Evolutionary conservation across 1,140 invertebrate genomes (phyloP), one percentile per base, ranked within the genome.

Genomic region (Drosophila mojavensis): DNA sequence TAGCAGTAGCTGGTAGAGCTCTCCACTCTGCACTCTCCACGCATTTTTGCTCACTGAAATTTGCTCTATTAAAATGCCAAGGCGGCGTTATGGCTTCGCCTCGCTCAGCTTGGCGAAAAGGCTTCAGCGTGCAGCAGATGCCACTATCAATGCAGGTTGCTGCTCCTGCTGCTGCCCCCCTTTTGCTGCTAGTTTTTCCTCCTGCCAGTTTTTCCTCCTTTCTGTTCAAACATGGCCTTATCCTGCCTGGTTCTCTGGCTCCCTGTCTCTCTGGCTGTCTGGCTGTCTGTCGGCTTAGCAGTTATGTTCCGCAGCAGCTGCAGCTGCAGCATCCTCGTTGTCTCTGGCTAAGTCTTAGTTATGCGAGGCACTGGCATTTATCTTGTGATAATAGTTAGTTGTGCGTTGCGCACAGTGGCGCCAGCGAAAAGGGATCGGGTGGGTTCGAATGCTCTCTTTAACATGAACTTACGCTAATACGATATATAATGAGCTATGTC

Each of bases 41-140:
- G 65, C 47, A 65, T 75, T 75, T 62, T 48, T 70, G 69, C 76
- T 24, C 20, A 59, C 67, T 67, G 78, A 90, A 89, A 89, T 89
- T 89, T 79, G 85, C 84, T 89, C 85, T 89, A 89, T 89, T 89
- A 89, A 89, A 89, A 89, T 89, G 84, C 84, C 85, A 66, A 56
- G 78, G 53, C 78, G 68, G 62, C 73, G 71, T 71, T 77, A 69
- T 81, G 74, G 78, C 66, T 62, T 59, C 55, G 47, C 39, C 43
- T 20, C 41, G 36, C 28, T 20, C 47, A 11, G 45, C 2, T 39
- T 20, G 20, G 43, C 64, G 36, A 39, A 53, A 59, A 50, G 30
- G 58, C 53, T 59, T 47, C 39, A 59, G 20, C 64, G 69, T 83
- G 81, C 78, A 69, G 62, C 72, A 56, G 63, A 78, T 88, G 84